phyloP scores from a whole-genome alignment of 30 jellyfish, hydroid and myxozoan species.

The Aurelia aurita complex sp. Pacific region DNA sequence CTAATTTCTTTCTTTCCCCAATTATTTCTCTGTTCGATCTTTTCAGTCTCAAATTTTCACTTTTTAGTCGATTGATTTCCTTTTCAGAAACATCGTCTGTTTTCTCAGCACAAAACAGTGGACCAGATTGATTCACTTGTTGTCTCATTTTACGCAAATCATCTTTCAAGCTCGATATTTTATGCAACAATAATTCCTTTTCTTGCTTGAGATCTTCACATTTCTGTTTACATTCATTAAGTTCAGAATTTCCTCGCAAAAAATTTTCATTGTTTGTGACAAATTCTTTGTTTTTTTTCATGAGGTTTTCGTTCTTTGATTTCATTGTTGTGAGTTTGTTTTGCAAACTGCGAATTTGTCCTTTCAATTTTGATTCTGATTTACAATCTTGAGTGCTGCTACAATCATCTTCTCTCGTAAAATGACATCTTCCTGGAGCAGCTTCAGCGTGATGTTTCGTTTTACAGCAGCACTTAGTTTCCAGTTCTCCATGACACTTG shows the following conservation, averaged over 20 bases:
- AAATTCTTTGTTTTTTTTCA: conserved; percentile 5
- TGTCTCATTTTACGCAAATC: not conserved
- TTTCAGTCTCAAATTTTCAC: not conserved
- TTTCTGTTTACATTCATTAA: not conserved
- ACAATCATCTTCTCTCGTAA: no score
- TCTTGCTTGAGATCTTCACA: not conserved
- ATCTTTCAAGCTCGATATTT: not conserved
- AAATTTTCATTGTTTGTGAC: not conserved
- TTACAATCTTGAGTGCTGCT: no score
- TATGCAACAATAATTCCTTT: not conserved
- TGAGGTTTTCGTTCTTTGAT: not conserved
- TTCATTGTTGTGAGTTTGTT: not conserved
- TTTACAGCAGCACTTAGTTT: no score
- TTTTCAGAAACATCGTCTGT: not conserved
- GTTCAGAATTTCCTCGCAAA: not conserved
- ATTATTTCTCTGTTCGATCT: not conserved
- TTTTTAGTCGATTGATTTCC: not conserved
- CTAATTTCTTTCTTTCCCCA: not conserved
- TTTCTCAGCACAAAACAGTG: not conserved
- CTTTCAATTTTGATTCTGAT: no score
- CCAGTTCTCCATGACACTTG: no score
- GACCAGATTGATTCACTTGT: not conserved
- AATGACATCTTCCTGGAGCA: no score
- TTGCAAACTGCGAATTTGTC: not conserved
- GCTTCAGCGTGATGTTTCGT: no score